phyloP scores from a whole-genome alignment of 2,888 invertebrate species.

The Oscheius sp. region DNA sequence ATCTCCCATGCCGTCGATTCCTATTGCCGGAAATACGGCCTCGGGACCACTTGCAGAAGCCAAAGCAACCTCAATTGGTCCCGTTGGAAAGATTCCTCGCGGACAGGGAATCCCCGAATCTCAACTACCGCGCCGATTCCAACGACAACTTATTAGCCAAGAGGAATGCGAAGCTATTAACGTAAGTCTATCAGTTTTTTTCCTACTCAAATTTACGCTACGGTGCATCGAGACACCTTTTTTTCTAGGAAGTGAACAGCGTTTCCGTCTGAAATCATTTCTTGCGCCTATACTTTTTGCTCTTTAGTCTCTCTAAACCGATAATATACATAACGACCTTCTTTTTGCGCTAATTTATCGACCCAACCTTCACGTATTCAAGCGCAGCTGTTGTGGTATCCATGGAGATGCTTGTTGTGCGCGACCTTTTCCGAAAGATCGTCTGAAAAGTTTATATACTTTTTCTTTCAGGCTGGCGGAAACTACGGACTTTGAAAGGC shows the following conservation, averaged over 20 bases:
- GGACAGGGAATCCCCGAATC: conserved; percentile 58
- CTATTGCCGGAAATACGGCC: conserved; percentile 31
- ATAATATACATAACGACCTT: not conserved
- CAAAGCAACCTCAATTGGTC: conserved; percentile 59
- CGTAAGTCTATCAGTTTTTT: conserved; percentile 46
- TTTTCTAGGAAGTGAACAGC: conserved; percentile 12
- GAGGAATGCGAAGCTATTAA: conserved; percentile 70
- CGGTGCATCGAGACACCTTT: conserved; percentile 6
- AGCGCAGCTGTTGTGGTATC: conserved; percentile 18
- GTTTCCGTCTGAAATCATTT: not conserved
- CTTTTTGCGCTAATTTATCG: not conserved
- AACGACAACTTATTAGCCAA: conserved; percentile 58
- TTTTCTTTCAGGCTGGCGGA: conserved; percentile 36
- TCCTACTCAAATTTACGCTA: conserved; percentile 2
- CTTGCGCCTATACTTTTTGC: too few species aligned
- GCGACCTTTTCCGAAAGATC: too few species aligned
- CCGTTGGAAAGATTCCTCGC: conserved; percentile 62
- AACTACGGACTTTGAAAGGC: conserved; percentile 23
- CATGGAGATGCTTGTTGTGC: conserved; percentile 3
- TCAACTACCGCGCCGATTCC: conserved; percentile 60
- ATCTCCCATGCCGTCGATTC: conserved; percentile 41
- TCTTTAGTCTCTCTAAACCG: not conserved
- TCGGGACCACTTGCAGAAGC: conserved; percentile 29
- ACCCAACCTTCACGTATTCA: conserved; percentile 18
- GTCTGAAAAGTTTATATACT: too few species aligned